Conservation (phyloP, 2,888 invertebrate genomes). For the Tyria jacobaeae region DNA sequence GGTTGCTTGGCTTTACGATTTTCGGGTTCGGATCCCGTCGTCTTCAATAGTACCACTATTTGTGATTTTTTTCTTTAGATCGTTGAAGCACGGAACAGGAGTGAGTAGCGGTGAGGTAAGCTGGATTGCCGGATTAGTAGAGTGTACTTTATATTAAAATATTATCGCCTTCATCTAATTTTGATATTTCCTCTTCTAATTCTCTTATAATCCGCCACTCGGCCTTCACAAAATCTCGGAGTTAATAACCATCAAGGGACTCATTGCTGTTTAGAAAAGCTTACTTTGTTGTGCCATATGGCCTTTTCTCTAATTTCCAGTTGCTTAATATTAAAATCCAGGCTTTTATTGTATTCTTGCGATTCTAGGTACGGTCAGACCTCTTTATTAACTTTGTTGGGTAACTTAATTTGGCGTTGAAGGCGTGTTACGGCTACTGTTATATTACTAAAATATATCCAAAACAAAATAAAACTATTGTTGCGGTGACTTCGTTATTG, state of each 20-base stretch:
- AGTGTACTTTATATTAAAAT: too few relatives aligned
- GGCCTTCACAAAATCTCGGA: slow-evolving; percentile 55
- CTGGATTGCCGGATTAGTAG: too few relatives aligned
- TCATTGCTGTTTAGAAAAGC: slow-evolving; percentile 47
- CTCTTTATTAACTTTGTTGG: slow-evolving; percentile 81
- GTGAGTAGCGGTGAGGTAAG: too few relatives aligned
- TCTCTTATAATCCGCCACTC: slow-evolving; percentile 54
- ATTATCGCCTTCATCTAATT: too few relatives aligned
- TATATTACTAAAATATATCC: slow-evolving; percentile 60
- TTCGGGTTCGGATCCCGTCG: too few relatives aligned
- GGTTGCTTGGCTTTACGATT: too few relatives aligned
- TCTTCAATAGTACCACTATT: too few relatives aligned
- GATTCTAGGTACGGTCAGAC: slow-evolving; percentile 70
- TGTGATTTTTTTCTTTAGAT: too few relatives aligned
- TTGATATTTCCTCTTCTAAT: too few relatives aligned
- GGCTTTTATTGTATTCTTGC: slow-evolving; percentile 59
- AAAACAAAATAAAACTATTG: slow-evolving; percentile 55
- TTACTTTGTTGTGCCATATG: slow-evolving; percentile 33
- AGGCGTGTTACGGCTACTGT: slow-evolving; percentile 72
- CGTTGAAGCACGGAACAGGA: too few relatives aligned
- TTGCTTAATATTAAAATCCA: slow-evolving; percentile 58
- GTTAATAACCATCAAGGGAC: slow-evolving; percentile 68
- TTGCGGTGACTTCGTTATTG: slow-evolving; percentile 39
- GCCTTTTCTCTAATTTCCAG: slow-evolving; percentile 63
- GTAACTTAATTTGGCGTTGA: slow-evolving; percentile 80